Evolutionary conservation across 2,113 vertebrate genomes (phyloP).

Genomic region (Scolopax mira): DNA sequence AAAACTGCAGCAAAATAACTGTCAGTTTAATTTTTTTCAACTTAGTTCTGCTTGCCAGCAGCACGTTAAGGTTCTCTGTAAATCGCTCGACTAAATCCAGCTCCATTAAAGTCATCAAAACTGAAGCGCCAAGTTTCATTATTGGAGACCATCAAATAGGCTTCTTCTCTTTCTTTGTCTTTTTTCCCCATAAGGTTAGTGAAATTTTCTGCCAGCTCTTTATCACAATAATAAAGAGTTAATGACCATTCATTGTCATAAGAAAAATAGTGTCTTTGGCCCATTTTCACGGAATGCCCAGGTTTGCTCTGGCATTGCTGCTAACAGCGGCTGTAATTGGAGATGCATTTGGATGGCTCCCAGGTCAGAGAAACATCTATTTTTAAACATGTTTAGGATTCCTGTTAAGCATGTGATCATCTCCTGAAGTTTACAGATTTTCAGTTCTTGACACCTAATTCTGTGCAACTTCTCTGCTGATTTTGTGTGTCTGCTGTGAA

Average conservation of each 20-base stretch:
- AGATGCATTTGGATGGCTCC: neutral
- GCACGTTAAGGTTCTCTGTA: neutral
- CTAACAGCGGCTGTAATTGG: neutral
- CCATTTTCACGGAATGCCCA: neutral
- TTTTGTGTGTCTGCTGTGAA: neutral
- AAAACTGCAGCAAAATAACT: neutral
- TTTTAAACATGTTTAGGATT: neutral
- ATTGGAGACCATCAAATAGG: neutral
- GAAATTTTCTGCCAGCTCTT: neutral
- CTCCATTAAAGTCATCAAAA: neutral
- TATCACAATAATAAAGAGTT: neutral
- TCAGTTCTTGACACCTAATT: neutral
- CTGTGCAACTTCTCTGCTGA: neutral
- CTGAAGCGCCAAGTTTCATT: neutral
- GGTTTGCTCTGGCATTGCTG: neutral
- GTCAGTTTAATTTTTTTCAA: neutral
- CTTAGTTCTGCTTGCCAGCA: neutral
- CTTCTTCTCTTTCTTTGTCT: neutral
- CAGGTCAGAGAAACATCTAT: neutral
- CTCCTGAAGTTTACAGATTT: conserved; percentile 11
- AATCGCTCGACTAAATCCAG: neutral
- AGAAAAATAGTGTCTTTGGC: neutral
- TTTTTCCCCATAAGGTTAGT: neutral
- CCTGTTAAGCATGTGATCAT: neutral
- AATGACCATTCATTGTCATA: neutral